Percentiles rank a stretch among this genome's conserved stretches.
phyloP scores from a whole-genome alignment of 2,797 vertebrate genomes.

The Myripristis murdjan region DNA sequence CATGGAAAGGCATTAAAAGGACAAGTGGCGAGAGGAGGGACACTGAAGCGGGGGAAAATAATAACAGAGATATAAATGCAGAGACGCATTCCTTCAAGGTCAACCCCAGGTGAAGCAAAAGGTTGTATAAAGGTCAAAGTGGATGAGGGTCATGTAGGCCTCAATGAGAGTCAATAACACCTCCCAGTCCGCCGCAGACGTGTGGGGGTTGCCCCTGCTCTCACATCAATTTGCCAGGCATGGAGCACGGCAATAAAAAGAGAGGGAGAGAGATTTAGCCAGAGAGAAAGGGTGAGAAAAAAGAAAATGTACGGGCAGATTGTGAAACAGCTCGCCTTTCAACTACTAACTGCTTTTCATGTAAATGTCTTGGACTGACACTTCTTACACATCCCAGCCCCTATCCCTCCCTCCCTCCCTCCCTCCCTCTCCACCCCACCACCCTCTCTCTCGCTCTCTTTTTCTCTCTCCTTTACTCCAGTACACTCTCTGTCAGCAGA shows the following conservation, averaged over 20 bases:
- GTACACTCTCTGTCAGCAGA: conserved; percentile 82
- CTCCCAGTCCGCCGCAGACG: conserved; percentile 89
- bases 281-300: conserved; percentile 80
- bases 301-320: conserved; percentile 95
- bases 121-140: conserved; percentile 89
- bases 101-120: conserved; percentile 96
- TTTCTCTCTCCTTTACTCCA: conserved; percentile 74
- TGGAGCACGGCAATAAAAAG: conserved; percentile 91
- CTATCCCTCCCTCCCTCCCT: conserved; percentile 49
- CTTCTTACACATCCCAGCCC: conserved; percentile 93
- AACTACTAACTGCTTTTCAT: conserved; percentile 98
- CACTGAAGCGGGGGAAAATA: conserved; percentile 36
- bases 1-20: conserved; percentile 47
- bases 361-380: conserved; percentile 98
- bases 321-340: conserved; percentile 96
- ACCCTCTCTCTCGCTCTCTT: conserved; percentile 55
- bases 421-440: conserved; percentile 48
- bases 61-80: conserved; percentile 66
- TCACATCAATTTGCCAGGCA: conserved; percentile 87
- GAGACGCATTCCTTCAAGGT: conserved; percentile 93
- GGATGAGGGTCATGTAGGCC: conserved; percentile 90
- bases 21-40: conserved; percentile 28
- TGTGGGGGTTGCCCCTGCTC: conserved; percentile 91
- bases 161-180: conserved; percentile 96
- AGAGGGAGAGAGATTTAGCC: conserved; percentile 79